Conservation (phyloP, 2,888 invertebrate genomes). For the Trypoxylon attenuatum region DNA sequence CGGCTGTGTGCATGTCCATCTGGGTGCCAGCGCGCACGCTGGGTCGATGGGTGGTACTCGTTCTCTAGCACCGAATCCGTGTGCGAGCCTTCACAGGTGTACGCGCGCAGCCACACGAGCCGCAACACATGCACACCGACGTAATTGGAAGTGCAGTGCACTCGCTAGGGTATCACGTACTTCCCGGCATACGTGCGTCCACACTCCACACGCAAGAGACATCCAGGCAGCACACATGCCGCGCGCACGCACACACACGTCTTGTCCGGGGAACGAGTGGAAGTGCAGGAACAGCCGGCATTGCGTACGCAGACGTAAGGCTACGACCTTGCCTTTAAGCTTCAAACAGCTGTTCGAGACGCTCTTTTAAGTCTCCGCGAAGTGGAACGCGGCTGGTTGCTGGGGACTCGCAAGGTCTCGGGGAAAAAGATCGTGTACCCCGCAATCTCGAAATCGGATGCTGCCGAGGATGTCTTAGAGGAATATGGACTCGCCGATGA, state of each 20-base stretch:
- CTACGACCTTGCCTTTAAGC: conserved; percentile 68
- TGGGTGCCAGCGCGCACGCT: conserved; percentile 27
- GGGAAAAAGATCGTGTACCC: neutral
- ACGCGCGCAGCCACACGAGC: neutral
- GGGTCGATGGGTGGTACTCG: conserved; percentile 27
- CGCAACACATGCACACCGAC: neutral
- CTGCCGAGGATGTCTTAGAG: neutral
- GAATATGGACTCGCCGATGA: neutral
- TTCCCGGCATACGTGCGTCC: neutral
- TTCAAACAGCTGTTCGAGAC: conserved; percentile 65
- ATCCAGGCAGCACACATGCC: conserved; percentile 5
- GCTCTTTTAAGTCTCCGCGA: conserved; percentile 49
- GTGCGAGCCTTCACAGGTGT: conserved; percentile 6
- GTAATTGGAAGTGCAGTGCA: conserved; percentile 25
- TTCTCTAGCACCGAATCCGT: neutral
- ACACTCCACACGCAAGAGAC: conserved; percentile 2
- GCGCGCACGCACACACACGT: conserved; percentile 2
- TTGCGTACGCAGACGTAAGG: conserved; percentile 51
- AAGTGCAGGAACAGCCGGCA: conserved; percentile 18
- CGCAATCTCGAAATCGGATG: neutral
- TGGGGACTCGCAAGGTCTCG: conserved; percentile 6
- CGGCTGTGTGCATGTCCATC: conserved; percentile 2
- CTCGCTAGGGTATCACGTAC: conserved; percentile 23
- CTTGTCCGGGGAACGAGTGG: conserved; percentile 25
- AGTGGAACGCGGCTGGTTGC: conserved; percentile 31